Conservation (phyloP, 2,113 vertebrate species). For the Proteles cristata region DNA sequence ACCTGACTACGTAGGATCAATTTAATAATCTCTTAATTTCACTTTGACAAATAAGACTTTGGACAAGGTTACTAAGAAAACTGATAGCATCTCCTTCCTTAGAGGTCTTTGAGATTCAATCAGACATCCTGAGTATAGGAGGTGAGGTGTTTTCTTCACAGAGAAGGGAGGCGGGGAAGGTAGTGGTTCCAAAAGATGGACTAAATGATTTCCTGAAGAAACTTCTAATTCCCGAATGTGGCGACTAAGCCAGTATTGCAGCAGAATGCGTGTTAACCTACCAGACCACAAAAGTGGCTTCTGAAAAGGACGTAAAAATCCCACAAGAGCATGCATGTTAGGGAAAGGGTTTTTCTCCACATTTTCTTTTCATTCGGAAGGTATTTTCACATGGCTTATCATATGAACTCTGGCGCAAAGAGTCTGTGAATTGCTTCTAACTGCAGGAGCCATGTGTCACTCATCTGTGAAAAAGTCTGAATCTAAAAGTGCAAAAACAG, state of each 20-base stretch:
- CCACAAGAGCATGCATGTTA: background rate
- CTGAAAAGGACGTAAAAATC: background rate
- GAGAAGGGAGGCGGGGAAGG: background rate
- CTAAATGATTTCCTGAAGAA: constrained; percentile 10
- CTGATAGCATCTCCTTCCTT: background rate
- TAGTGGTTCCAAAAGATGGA: background rate
- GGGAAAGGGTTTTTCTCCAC: background rate
- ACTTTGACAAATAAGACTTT: constrained; percentile 52
- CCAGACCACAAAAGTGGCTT: constrained; percentile 22
- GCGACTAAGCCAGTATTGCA: background rate
- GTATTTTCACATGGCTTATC: constrained; percentile 29
- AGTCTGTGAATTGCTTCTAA: constrained; percentile 54
- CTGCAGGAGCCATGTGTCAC: background rate
- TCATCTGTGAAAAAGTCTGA: constrained; percentile 58
- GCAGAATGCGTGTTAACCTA: background rate
- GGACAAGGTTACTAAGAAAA: constrained; percentile 56
- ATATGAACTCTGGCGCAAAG: constrained; percentile 12
- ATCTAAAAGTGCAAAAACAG: constrained; percentile 3
- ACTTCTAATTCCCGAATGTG: constrained; percentile 43
- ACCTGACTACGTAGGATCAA: constrained; percentile 53
- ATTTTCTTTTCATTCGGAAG: constrained; percentile 33
- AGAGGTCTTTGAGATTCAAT: background rate
- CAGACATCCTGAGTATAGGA: background rate
- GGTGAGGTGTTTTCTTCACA: background rate
- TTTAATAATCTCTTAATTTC: background rate